Evolutionary conservation across 2,797 vertebrate species (phyloP), one percentile per base, ranked within the genome.

Genomic region (Gadopsis bispinosus): DNA sequence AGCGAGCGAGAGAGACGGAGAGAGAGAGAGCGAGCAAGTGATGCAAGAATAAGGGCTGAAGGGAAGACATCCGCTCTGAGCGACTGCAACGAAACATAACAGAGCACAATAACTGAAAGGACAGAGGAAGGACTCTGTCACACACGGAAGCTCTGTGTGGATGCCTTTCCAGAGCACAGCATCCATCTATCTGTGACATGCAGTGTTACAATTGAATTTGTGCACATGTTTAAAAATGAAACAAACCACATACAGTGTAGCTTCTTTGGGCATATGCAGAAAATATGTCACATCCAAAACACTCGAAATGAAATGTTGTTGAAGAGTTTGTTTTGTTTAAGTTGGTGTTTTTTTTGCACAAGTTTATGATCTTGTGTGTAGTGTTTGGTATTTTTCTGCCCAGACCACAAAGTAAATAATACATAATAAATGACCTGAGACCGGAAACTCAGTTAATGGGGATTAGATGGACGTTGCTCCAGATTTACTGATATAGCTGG

Each of bases 31-130:
- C 43, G 73, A 83, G 77, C 77, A 83, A 89, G 71, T 71, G 76
- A 89, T 86, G 90, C 84, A 87, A 71, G 90, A 91, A 85, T 86
- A 85, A 90, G 70, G 86, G 86, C 81, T 85, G 84, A 69, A 69
- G 81, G 76, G 81, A 88, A 88, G 84, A 87, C 80, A 73, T 83
- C 81, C 73, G 51, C 86, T 85, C 74, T 59, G 80, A 85, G 81
- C 79, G 51, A 70, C 83, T 86, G 84, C 81, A 87, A 84, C 73
- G 8, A 88, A 90, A 89, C 84, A 79, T 60, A 87, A 83, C 77
- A 56, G 84, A 84, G 67, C 76, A 84, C 84, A 90, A 83, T 64
- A 79, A 86, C 31, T 59, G 77, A 77, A 45, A 86, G 84, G 87
- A 85, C 85, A 85, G 73, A 70, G 83, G 64, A 77, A 88, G 83